Percentiles rank a stretch among this genome's conserved stretches.
Conservation (phyloP, 2,113 vertebrate species). For the Calidris pugnax region DNA sequence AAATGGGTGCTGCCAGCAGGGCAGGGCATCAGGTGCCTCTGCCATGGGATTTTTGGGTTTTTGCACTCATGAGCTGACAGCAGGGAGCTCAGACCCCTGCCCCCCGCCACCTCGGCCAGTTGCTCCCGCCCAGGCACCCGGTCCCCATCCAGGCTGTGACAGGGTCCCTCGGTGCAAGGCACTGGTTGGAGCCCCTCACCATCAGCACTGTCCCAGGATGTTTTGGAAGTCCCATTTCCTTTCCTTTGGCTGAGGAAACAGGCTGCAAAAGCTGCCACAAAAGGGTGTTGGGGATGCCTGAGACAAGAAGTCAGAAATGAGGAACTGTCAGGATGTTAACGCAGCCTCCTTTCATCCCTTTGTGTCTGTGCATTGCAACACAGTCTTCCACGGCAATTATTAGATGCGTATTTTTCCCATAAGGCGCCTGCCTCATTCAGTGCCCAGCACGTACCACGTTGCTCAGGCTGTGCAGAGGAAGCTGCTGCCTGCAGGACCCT, state of each 20-base stretch:
- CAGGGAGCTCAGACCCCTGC: neutral
- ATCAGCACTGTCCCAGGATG: neutral
- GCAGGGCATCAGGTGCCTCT: neutral
- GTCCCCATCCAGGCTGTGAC: fast-evolving
- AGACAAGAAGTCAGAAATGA: conserved; percentile 3
- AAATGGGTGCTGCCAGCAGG: fast-evolving
- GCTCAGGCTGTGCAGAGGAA: neutral
- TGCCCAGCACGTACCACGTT: neutral
- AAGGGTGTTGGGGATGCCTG: neutral
- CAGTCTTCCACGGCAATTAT: neutral
- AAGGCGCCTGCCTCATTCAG: neutral
- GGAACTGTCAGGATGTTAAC: neutral
- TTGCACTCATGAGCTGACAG: neutral
- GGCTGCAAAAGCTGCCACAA: neutral
- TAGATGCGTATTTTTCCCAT: neutral
- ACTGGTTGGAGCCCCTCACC: neutral
- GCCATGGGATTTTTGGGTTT: neutral
- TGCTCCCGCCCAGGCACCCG: neutral
- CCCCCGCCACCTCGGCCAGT: neutral
- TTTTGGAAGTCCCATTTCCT: conserved; percentile 33
- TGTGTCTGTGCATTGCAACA: conserved; percentile 7
- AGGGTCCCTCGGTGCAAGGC: fast-evolving
- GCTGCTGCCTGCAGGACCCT: neutral
- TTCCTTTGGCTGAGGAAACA: neutral
- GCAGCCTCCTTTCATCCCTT: conserved; percentile 53